Percentiles rank a stretch among this genome's conserved stretches.
Evolutionary conservation across 2,113 vertebrate genomes (phyloP).

Genomic region (Crotalus viridis): DNA sequence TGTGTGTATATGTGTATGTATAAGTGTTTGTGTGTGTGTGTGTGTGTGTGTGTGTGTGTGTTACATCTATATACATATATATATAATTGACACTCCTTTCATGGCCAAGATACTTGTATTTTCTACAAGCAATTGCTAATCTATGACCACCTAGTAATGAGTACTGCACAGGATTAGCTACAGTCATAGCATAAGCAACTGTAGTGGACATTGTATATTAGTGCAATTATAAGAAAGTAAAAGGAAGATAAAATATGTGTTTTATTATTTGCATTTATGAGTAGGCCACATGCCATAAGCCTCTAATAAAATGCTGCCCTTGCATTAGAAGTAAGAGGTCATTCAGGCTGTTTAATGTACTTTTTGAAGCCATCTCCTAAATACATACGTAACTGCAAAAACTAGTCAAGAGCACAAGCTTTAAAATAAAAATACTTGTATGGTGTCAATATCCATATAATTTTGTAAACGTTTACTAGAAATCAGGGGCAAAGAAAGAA

Average conservation of each 20-base stretch:
- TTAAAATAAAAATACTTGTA: neutral
- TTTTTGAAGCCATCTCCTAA: neutral
- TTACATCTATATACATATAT: too few relatives aligned
- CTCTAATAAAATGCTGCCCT: neutral
- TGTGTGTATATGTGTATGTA: too few relatives aligned
- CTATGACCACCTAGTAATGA: neutral
- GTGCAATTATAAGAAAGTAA: neutral
- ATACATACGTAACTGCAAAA: neutral
- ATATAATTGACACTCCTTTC: neutral
- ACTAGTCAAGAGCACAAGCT: neutral
- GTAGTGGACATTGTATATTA: neutral
- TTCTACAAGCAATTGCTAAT: neutral
- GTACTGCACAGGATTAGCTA: neutral
- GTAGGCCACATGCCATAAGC: neutral
- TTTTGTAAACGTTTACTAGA: neutral
- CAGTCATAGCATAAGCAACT: neutral
- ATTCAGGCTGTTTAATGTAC: neutral
- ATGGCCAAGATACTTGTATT: neutral
- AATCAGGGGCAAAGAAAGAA: neutral
- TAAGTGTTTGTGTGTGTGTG: rapidly evolving
- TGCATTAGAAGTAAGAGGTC: neutral
- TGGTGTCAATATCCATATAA: neutral
- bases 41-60: too few relatives aligned
- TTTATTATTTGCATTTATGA: neutral
- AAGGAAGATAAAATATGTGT: neutral